These are phyloP conservation scores for Epizoanthus illoricatus DNA, from an alignment of 92 coral and sea anemone genomes.

Conservation along the genomic window DNA sequence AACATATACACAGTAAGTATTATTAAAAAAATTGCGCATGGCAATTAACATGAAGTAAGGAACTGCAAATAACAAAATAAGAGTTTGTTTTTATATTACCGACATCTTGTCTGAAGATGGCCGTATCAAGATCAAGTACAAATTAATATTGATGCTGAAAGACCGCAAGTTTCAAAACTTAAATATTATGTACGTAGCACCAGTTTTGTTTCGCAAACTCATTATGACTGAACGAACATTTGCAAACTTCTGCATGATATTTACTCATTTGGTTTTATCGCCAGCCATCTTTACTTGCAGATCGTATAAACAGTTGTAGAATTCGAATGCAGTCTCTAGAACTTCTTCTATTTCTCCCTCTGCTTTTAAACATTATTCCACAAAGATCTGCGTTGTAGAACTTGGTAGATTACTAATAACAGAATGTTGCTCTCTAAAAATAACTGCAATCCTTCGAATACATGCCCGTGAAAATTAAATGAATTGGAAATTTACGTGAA, in stretches of 20 bases:
- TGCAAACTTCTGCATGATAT: neutral
- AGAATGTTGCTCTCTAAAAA: neutral
- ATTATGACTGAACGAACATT: neutral
- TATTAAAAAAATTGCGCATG: neutral
- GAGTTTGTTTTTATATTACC: neutral
- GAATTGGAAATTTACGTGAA: neutral
- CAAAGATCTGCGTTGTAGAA: too few species aligned
- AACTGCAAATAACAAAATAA: conserved; percentile 2
- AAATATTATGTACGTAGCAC: neutral
- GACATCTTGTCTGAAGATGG: neutral
- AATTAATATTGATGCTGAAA: neutral
- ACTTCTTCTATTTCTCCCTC: neutral
- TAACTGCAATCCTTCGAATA: too few species aligned
- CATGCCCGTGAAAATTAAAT: neutral
- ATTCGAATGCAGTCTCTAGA: neutral
- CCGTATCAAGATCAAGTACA: neutral
- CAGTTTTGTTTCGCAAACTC: neutral
- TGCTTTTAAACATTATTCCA: neutral
- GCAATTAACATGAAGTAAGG: neutral
- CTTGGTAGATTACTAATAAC: too few species aligned
- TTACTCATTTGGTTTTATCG: neutral
- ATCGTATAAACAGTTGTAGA: neutral
- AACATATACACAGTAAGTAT: neutral
- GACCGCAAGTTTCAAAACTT: neutral
- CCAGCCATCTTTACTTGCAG: neutral